A percentile compares a stretch with the other conserved stretches of the same genome.
These are phyloP conservation scores for Galleria mellonella DNA, from an alignment of 1,140 invertebrate genomes.

Conservation along the genomic window DNA sequence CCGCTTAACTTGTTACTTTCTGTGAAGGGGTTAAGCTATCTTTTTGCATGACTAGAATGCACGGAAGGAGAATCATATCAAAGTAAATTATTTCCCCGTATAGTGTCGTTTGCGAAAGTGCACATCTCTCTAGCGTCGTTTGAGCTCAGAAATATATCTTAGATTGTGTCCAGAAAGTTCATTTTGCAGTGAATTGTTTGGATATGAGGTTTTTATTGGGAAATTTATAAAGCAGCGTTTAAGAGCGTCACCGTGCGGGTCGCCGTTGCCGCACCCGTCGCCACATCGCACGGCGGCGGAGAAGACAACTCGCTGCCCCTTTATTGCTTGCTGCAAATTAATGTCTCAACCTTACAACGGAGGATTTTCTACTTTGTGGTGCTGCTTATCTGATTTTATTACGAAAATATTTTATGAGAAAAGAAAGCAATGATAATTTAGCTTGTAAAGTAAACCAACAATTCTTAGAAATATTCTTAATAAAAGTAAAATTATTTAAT, in stretches of 20 bases:
- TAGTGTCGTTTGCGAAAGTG: constrained; percentile 42
- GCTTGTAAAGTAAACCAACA: too few species aligned
- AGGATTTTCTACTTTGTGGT: constrained; percentile 63
- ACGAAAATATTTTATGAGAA: constrained; percentile 55
- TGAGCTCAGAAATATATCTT: constrained; percentile 22
- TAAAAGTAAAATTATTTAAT: too few species aligned
- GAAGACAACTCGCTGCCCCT: constrained; percentile 58
- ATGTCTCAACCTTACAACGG: constrained; percentile 56
- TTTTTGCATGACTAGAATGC: constrained; percentile 22
- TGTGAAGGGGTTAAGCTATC: constrained; percentile 30
- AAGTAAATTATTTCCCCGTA: constrained; percentile 62
- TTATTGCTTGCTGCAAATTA: constrained; percentile 72
- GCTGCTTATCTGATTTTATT: constrained; percentile 66
- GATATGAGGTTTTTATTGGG: constrained; percentile 52
- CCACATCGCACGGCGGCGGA: constrained; percentile 11
- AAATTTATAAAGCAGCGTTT: constrained; percentile 64
- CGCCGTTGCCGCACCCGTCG: constrained; percentile 24
- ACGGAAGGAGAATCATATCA: constrained; percentile 54
- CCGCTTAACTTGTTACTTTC: constrained; percentile 26
- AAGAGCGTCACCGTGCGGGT: constrained; percentile 36
- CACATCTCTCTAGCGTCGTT: constrained; percentile 31
- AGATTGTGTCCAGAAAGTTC: constrained; percentile 32
- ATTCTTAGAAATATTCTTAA: too few species aligned
- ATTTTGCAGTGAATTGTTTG: constrained; percentile 30
- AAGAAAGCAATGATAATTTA: constrained; percentile 24